These are phyloP conservation scores for Chroicocephalus ridibundus DNA, from an alignment of 2,113 vertebrate species.

Conservation along the genomic window DNA sequence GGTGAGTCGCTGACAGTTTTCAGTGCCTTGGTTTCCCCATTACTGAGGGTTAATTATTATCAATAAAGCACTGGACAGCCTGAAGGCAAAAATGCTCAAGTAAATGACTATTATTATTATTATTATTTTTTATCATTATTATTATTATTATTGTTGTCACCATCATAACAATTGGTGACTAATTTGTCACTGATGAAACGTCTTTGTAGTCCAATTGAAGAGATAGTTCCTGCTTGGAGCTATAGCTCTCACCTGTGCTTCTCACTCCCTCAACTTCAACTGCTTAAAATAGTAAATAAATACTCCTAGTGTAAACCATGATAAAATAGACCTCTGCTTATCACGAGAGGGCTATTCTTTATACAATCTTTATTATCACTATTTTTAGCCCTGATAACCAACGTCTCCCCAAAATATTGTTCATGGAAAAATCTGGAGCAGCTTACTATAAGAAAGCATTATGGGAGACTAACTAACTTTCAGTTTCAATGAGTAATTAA, in stretches of 20 bases:
- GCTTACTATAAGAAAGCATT: not conserved
- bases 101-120: not conserved
- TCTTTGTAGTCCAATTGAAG: not conserved
- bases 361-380: not conserved
- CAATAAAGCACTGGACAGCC: not conserved
- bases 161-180: not conserved
- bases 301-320: not conserved
- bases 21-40: not conserved
- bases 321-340: not conserved
- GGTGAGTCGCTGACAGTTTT: not conserved
- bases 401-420: not conserved
- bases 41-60: not conserved
- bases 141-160: not conserved
- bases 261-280: not conserved
- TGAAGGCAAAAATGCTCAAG: not conserved
- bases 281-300: not conserved
- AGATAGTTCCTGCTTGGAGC: not conserved
- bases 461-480: not conserved
- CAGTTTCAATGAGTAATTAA: not conserved
- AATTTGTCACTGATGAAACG: not conserved
- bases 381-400: not conserved
- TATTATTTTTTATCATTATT: not conserved
- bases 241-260: not conserved
- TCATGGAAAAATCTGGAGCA: not conserved
- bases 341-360: not conserved